Conservation (phyloP, 2,888 invertebrate genomes). For the Taphrorychus bicolor region DNA sequence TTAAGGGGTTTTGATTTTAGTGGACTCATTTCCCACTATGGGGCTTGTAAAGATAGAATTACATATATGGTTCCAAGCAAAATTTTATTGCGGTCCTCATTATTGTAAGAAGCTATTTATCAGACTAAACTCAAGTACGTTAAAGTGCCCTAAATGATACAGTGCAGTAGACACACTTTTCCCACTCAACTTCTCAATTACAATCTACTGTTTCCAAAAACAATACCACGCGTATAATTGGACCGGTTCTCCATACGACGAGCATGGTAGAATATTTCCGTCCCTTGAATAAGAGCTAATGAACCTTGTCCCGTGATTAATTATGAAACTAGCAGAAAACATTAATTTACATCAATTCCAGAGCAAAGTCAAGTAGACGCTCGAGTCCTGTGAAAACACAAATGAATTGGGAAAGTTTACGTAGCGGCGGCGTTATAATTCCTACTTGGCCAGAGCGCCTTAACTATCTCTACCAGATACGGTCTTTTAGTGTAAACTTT, state of each 20-base stretch:
- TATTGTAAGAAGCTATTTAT: no score
- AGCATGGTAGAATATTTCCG: neutral
- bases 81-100: no score
- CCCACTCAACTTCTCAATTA: no score
- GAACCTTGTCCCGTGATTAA: constrained; percentile 14
- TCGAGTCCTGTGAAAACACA: constrained; percentile 22
- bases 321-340: constrained; percentile 11
- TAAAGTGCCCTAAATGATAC: no score
- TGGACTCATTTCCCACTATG: no score
- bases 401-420: constrained; percentile 24
- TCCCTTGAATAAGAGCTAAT: neutral
- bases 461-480: neutral
- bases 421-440: constrained; percentile 17
- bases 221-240: neutral
- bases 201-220: neutral
- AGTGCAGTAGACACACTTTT: no score
- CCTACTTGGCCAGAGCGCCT: constrained; percentile 7
- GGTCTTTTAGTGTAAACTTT: neutral
- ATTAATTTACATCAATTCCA: constrained; percentile 27
- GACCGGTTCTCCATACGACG: neutral
- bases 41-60: no score
- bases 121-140: no score
- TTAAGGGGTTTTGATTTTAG: no score
- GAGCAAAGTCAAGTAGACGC: constrained; percentile 2
- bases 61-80: no score